Percentiles rank a stretch among this genome's conserved stretches.
Conservation (phyloP, 2,797 vertebrate species). For the Pipistrellus pygmaeus region DNA sequence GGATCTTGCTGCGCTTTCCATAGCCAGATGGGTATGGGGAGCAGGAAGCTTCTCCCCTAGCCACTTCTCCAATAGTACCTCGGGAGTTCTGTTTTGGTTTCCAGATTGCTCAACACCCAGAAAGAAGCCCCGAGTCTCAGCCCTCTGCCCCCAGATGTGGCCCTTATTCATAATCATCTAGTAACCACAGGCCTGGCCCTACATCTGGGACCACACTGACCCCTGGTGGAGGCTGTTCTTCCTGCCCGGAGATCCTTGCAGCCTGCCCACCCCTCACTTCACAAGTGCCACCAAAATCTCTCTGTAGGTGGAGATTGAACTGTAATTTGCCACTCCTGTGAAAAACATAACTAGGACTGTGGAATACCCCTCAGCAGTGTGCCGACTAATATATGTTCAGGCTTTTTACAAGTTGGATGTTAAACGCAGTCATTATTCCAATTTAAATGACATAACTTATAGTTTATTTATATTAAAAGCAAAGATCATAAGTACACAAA, state of each 20-base stretch:
- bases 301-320: neutral
- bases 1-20: neutral
- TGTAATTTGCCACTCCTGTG: neutral
- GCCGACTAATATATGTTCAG: neutral
- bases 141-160: neutral
- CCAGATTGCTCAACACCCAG: neutral
- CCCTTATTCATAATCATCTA: neutral
- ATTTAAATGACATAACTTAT: neutral
- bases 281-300: neutral
- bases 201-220: conserved; percentile 50
- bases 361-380: neutral
- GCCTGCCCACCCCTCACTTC: neutral
- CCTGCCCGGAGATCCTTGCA: neutral
- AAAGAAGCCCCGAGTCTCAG: neutral
- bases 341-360: neutral
- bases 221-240: conserved; percentile 58
- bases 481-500: conserved; percentile 28
- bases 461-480: neutral
- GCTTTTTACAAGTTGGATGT: conserved; percentile 22
- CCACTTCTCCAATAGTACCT: neutral
- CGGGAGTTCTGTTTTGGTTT: neutral
- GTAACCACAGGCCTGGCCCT: neutral
- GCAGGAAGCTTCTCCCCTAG: neutral
- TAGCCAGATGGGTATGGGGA: neutral
- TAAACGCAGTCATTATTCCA: conserved; percentile 19